Percentiles rank a stretch among this genome's conserved stretches.
Conservation (phyloP, 2,113 vertebrate genomes). For the Pithys albifrons region DNA sequence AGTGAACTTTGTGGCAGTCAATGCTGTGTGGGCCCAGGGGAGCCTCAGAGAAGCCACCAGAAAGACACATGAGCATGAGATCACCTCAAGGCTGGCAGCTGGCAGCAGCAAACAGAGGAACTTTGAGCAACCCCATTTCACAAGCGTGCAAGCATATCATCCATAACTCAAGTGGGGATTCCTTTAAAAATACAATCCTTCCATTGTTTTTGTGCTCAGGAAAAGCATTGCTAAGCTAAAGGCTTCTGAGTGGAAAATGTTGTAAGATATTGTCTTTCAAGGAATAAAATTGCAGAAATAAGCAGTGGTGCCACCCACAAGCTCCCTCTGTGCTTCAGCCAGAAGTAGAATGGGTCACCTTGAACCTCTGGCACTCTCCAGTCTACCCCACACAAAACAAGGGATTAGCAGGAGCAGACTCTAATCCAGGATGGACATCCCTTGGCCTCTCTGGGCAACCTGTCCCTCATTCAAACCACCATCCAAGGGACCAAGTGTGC, state of each 20-base stretch:
- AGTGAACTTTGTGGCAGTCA: neutral
- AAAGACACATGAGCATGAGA: neutral
- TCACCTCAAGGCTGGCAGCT: neutral
- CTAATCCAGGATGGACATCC: neutral
- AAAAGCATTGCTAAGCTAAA: neutral
- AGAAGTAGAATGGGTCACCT: neutral
- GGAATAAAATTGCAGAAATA: neutral
- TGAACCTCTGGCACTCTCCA: neutral
- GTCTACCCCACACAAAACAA: neutral
- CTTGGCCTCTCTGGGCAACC: neutral
- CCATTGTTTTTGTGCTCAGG: neutral
- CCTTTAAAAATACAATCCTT: constrained; percentile 8
- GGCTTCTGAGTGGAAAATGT: constrained; percentile 8
- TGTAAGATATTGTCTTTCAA: neutral
- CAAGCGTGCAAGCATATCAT: neutral
- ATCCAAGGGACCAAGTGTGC: fast-evolving
- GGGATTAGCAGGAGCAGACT: neutral
- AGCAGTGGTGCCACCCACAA: neutral
- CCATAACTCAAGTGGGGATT: neutral
- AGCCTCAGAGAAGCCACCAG: neutral
- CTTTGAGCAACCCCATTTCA: neutral
- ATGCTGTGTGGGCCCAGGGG: neutral
- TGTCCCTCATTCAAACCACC: neutral
- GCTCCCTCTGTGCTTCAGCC: neutral
- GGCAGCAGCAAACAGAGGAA: neutral